Percentiles rank a stretch among this genome's conserved stretches.
These are phyloP conservation scores for Etheostoma nigrum DNA, from an alignment of 2,797 vertebrate genomes.

Conservation along the genomic window DNA sequence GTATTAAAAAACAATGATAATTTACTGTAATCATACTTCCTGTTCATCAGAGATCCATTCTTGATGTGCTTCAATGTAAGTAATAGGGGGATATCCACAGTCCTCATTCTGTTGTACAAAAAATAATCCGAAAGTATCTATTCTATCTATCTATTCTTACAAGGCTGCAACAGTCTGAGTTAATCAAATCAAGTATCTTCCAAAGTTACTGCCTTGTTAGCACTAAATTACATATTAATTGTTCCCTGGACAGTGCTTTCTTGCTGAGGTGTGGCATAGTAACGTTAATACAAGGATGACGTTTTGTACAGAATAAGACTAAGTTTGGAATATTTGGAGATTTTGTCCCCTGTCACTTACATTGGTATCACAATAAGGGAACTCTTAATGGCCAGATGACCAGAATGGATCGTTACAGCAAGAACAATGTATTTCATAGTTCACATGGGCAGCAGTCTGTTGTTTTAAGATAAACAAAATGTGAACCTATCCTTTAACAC, in stretches of 20 bases:
- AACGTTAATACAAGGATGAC: neutral
- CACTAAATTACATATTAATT: neutral
- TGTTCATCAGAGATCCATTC: too few relatives aligned
- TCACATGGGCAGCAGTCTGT: neutral
- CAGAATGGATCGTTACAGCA: neutral
- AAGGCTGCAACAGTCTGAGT: too few relatives aligned
- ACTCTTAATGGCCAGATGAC: neutral
- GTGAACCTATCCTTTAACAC: neutral
- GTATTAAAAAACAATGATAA: too few relatives aligned
- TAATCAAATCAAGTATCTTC: neutral
- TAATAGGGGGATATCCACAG: too few relatives aligned
- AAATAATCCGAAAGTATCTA: too few relatives aligned
- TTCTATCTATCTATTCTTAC: too few relatives aligned
- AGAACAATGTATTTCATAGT: neutral
- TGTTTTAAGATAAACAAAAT: neutral
- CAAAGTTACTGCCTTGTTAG: neutral
- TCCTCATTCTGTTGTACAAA: too few relatives aligned
- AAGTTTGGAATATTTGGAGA: neutral
- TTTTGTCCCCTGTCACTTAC: neutral
- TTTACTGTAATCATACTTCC: too few relatives aligned
- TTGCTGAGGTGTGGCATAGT: neutral
- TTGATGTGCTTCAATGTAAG: too few relatives aligned
- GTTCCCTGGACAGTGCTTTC: neutral
- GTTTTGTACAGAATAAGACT: neutral
- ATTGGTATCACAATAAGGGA: neutral